phyloP scores from a whole-genome alignment of 37 sponge, comb jelly and placozoan genomes.

The Petrosia ficiformis region DNA sequence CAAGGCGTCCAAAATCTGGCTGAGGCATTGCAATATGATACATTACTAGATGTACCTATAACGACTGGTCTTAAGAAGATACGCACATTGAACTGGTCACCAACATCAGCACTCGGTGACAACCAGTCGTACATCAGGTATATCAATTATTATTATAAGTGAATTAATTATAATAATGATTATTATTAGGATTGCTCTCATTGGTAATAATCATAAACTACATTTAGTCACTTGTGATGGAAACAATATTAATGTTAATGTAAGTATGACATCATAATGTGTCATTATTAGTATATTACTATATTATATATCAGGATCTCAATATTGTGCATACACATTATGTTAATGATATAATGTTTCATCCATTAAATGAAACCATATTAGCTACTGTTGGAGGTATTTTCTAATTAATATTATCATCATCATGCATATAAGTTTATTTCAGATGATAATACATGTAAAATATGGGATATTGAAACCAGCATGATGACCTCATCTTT shows the following conservation, averaged over 20 bases:
- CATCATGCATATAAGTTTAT: not conserved
- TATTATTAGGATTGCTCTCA: not conserved
- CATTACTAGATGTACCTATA: not conserved
- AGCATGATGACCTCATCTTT: constrained; percentile 26
- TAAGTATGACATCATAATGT: no score
- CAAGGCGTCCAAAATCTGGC: not conserved
- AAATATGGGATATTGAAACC: constrained; percentile 50
- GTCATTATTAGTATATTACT: not conserved
- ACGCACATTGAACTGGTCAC: no score
- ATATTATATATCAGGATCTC: not conserved
- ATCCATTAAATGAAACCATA: constrained; percentile 26
- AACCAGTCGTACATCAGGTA: no score
- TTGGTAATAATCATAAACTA: not conserved
- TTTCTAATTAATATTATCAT: not conserved
- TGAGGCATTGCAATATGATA: not conserved
- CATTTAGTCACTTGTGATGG: not conserved
- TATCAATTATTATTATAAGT: no score
- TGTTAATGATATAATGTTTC: constrained; percentile 32
- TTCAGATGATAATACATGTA: constrained; percentile 36
- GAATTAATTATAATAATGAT: no score
- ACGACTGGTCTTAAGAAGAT: not conserved
- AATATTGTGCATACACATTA: constrained; percentile 11
- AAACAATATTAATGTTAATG: not conserved
- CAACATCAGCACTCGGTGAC: no score
- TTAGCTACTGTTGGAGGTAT: constrained; percentile 44